These are phyloP conservation scores for Cardinalis cardinalis DNA, from an alignment of 2,113 vertebrate genomes.

Conservation along the genomic window DNA sequence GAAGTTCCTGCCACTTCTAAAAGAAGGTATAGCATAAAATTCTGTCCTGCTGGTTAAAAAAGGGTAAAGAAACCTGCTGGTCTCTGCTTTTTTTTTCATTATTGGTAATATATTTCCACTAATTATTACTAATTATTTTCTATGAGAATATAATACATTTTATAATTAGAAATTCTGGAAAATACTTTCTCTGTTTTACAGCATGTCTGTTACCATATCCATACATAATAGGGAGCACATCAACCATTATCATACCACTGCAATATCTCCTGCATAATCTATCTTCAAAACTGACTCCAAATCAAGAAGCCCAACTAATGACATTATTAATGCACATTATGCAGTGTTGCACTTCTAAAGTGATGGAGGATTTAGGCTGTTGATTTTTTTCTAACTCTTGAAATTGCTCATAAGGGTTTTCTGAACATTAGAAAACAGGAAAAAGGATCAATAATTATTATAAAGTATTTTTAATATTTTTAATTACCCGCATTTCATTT, in stretches of 20 bases:
- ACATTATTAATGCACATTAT: background rate
- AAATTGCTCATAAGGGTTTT: background rate
- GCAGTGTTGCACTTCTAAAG: background rate
- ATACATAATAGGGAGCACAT: background rate
- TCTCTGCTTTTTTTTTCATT: background rate
- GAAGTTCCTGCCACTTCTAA: background rate
- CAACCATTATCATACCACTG: background rate
- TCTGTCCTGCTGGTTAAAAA: background rate
- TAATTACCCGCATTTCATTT: background rate
- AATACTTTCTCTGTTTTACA: background rate
- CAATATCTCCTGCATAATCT: background rate
- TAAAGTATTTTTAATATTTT: background rate
- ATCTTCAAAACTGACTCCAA: background rate
- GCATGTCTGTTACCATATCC: accelerated
- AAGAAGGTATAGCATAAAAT: background rate
- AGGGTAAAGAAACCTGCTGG: background rate
- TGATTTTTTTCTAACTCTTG: background rate
- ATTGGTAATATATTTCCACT: background rate
- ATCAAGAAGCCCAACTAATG: background rate
- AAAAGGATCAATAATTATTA: background rate
- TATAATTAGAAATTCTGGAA: background rate
- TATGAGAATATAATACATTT: background rate
- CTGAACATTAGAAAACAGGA: background rate
- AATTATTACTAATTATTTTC: background rate
- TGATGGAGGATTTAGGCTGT: background rate